Evolutionary conservation across 1,140 invertebrate species (phyloP).

Genomic region (Homalodisca vitripennis): DNA sequence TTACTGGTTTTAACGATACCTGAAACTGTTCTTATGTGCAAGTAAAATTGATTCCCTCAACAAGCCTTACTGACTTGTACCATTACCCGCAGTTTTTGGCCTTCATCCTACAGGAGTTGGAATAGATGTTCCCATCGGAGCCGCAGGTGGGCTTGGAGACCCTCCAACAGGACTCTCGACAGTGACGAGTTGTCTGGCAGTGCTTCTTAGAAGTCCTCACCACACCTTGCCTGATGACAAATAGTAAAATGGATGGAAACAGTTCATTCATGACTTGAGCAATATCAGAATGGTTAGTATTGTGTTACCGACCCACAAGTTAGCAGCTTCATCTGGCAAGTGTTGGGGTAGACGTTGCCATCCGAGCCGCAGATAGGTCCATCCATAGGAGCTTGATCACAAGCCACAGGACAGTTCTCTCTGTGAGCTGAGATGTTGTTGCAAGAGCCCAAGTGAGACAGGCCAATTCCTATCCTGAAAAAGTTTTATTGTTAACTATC

Average conservation of each 20-base stretch:
- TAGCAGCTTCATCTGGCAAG: slow-evolving; percentile 87
- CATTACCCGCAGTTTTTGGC: slow-evolving; percentile 87
- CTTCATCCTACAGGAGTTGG: slow-evolving; percentile 91
- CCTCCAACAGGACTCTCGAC: slow-evolving; percentile 85
- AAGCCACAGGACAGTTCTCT: slow-evolving; percentile 85
- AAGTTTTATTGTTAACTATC: too few relatives aligned
- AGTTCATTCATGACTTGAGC: neutral
- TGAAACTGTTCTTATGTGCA: too few relatives aligned
- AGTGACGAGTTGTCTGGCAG: slow-evolving; percentile 88
- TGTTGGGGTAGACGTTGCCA: slow-evolving; percentile 90
- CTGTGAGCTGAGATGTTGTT: slow-evolving; percentile 84
- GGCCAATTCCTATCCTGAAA: slow-evolving; percentile 58
- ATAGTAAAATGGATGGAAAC: neutral
- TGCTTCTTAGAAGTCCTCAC: slow-evolving; percentile 82
- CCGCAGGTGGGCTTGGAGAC: slow-evolving; percentile 88
- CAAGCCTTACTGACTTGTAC: too few relatives aligned
- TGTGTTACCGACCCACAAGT: slow-evolving; percentile 75
- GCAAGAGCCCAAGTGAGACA: slow-evolving; percentile 82
- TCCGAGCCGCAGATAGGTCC: slow-evolving; percentile 90
- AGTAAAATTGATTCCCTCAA: too few relatives aligned
- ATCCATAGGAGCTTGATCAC: slow-evolving; percentile 76
- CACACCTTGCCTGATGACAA: slow-evolving; percentile 49
- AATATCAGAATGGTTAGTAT: neutral
- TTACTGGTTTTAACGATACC: too few relatives aligned
- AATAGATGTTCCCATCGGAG: slow-evolving; percentile 86